Base-by-base conservation (phyloP, 2,888 invertebrate genomes). In the Prostheceraeus crozeri region DNA sequence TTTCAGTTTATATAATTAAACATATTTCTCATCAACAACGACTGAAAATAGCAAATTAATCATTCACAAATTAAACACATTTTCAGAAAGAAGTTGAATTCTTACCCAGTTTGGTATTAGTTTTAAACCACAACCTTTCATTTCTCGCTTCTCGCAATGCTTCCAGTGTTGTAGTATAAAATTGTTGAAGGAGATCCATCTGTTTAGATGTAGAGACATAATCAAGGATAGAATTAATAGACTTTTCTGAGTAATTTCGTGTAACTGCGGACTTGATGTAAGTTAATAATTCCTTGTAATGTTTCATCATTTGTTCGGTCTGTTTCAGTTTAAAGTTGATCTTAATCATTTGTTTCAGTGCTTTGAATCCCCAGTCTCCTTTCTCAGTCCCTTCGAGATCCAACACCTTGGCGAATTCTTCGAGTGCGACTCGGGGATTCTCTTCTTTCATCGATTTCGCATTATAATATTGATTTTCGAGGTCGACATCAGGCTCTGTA, bases 331-430 rank as follows among this genome's bases (percentile, higher is more conserved):
- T 89, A 77, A 98, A 98, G 77, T 94, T 93, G 63, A 99, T 96
- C 80, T 98, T 98, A 52, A 98, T 94, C 96, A 99, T 99, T 78
- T 98, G 98, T 76, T 98, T 98, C 14, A 99, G 82, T 0, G 98
- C 96, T 77, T 96, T 99, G 76, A 98, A 98, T 0, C 98, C 98
- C 98, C 98, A 98, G 81, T 98, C 98, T 57, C 96, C 96, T 76
- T 98, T 98, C 67, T 96, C 94, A 33, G 23, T 90, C 35, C 87
- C 89, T 78, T 99, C 98, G 63, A 98, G 79, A 72, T 96, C 94
- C 65, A 98, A 78, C 8, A 98, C 96, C 69, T 75, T 76, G 62
- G 78, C 78, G 78, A 98, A 98, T 67, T 90, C 91, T 64, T 85
- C 83, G 62, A 98, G 78, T 0, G 98, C 96, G 8, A 84, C 85